A percentile compares a stretch with the other conserved stretches of the same genome.
phyloP scores from a whole-genome alignment of 2,888 invertebrate genomes.

The Athrips mouffetella region DNA sequence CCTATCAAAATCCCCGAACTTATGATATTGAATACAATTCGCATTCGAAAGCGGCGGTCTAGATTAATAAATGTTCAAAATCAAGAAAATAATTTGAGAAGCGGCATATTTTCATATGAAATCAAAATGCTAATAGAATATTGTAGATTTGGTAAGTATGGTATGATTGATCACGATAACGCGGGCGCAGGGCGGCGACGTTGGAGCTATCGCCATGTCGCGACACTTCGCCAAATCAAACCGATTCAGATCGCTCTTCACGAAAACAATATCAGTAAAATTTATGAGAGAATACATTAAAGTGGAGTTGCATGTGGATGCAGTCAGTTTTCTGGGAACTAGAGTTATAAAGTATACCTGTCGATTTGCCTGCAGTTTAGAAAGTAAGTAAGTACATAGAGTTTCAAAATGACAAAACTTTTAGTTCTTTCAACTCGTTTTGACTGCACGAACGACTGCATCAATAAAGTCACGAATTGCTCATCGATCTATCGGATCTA shows the following conservation, averaged over 20 bases:
- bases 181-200: constrained; percentile 47
- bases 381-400: no score
- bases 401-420: no score
- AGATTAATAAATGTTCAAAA: background rate
- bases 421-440: no score
- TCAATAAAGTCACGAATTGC: no score
- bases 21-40: constrained; percentile 14
- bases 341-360: background rate
- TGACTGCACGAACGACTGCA: no score
- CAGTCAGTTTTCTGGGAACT: background rate
- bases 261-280: constrained; percentile 33
- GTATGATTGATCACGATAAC: constrained; percentile 47
- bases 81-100: background rate
- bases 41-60: constrained; percentile 5
- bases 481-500: no score
- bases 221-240: constrained; percentile 36
- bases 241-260: constrained; percentile 35
- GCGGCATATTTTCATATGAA: no score
- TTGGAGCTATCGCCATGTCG: constrained; percentile 44
- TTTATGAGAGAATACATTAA: constrained; percentile 9
- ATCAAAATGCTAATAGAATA: constrained; percentile 24
- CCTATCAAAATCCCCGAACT: no score
- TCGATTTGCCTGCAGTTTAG: background rate
- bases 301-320: constrained; percentile 2
- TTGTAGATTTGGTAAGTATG: constrained; percentile 21